Percentiles rank a stretch among this genome's conserved stretches.
Conservation (phyloP, 1,140 invertebrate species). For the Trichonephila clavata region DNA sequence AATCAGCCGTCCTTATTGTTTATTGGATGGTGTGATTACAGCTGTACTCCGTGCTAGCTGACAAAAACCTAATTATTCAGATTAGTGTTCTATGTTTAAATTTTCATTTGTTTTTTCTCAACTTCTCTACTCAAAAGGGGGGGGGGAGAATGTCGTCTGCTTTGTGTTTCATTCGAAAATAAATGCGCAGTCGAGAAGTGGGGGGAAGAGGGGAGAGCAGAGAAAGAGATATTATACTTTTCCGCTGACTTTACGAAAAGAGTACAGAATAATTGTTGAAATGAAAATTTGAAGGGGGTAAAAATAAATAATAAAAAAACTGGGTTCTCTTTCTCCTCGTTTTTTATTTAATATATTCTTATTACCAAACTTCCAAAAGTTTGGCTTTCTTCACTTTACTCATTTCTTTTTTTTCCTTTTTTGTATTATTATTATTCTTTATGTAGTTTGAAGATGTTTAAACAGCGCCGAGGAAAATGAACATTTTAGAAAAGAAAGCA, state of each 20-base stretch:
- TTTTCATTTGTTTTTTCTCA: constrained; percentile 62
- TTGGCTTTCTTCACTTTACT: constrained; percentile 7
- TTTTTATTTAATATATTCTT: constrained; percentile 75
- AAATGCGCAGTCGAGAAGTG: constrained; percentile 43
- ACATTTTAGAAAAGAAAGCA: constrained; percentile 59
- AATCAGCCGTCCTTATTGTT: constrained; percentile 75
- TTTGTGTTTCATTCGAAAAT: constrained; percentile 59
- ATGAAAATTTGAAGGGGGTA: constrained; percentile 64
- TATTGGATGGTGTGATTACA: constrained; percentile 76
- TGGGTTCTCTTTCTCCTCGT: background rate
- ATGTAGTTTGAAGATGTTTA: constrained; percentile 73
- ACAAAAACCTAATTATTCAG: constrained; percentile 77
- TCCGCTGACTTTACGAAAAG: constrained; percentile 53
- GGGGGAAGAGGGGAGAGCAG: background rate
- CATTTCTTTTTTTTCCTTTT: background rate
- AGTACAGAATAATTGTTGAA: constrained; percentile 73
- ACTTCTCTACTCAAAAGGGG: background rate
- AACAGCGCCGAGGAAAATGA: constrained; percentile 66
- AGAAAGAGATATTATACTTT: constrained; percentile 63
- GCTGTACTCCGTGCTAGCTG: constrained; percentile 67
- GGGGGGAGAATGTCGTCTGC: constrained; percentile 26
- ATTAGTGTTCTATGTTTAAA: constrained; percentile 76
- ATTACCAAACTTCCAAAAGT: constrained; percentile 53
- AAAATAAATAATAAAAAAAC: constrained; percentile 42
- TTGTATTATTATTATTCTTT: constrained; percentile 47